Evolutionary conservation across 1,140 invertebrate species (phyloP), one percentile per base, ranked within the genome.

Genomic region (Dryas iulia): DNA sequence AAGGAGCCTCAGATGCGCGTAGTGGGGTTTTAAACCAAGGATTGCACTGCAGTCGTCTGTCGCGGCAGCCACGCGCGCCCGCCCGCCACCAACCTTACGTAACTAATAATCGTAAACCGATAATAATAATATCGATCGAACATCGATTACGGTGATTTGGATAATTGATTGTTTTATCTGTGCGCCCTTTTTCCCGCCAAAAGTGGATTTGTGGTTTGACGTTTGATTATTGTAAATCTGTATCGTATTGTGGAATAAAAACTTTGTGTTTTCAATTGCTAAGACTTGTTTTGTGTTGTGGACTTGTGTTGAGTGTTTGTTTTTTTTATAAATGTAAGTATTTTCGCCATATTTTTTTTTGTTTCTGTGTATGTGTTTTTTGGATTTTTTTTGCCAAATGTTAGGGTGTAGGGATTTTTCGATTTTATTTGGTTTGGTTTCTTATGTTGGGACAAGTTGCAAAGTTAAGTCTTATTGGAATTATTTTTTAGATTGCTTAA

Each of bases 1-100:
- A 89, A 89, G 89, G 87, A 91, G 86, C 83, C 89, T 89, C 86
- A 89, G 87, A 89, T 89, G 85, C 87, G 89, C 87, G 84, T 78
- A 81, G 86, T 83, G 87, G 86, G 86, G 87, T 80, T 82, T 79
- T 82, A 79, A 73, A 76, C 84, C 79, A 87, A 91, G 89, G 89
- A 90, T 90, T 81, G 87, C 87, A 91, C 85, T 91, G 89, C 89
- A 90, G 89, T 89, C 86, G 88, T 72, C 82, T 76, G 82, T 79
- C 86, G 87, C 85, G 84, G 79, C 76, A 66, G 59, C 75, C 72
- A 79, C 86, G 86, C 85, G 86, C 85, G 86, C 79, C 68, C 83
- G 86, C 77, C 75, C 83, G 78, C 78, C 63, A 73, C 75, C 72
- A 71, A 70, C 81, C 85, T 89, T 90, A 90, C 88, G 87, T 81